Conservation (phyloP, 1,140 invertebrate species). For the Penaeus chinensis region DNA sequence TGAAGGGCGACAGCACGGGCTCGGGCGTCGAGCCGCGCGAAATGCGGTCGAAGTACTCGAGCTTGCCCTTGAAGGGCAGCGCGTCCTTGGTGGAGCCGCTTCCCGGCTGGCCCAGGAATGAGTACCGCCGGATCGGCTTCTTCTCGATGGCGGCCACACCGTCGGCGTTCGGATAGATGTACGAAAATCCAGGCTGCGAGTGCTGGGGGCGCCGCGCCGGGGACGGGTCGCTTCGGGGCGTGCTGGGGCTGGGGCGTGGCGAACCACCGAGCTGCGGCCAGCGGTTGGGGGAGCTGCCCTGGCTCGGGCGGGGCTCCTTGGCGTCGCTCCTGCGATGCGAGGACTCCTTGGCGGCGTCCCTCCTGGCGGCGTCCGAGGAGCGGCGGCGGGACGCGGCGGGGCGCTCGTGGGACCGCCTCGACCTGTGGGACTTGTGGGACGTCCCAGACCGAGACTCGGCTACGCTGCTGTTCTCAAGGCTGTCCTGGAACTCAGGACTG, state of each 20-base stretch:
- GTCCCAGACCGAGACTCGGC: constrained; percentile 9
- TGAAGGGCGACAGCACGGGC: constrained; percentile 1
- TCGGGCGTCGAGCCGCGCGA: constrained; percentile 44
- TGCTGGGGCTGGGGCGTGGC: neutral
- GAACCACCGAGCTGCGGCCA: neutral
- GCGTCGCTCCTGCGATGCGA: neutral
- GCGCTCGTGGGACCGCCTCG: neutral
- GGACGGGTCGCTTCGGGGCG: neutral
- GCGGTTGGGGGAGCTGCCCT: neutral
- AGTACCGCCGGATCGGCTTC: constrained; percentile 10
- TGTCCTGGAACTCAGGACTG: constrained; percentile 53
- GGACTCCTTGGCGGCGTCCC: neutral
- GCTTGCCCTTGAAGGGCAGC: constrained; percentile 49
- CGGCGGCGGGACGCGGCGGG: neutral
- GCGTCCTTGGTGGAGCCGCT: constrained; percentile 8
- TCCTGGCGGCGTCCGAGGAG: neutral
- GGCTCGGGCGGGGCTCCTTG: no score
- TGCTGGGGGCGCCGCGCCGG: constrained; percentile 28
- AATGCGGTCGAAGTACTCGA: constrained; percentile 47
- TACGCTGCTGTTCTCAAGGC: constrained; percentile 47
- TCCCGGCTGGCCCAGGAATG: neutral
- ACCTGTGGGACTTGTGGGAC: constrained; percentile 23
- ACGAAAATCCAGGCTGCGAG: constrained; percentile 48
- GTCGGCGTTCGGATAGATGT: constrained; percentile 50
- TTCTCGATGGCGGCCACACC: constrained; percentile 4